phyloP scores from a whole-genome alignment of 2,888 invertebrate species.

The Tenodera sinensis region DNA sequence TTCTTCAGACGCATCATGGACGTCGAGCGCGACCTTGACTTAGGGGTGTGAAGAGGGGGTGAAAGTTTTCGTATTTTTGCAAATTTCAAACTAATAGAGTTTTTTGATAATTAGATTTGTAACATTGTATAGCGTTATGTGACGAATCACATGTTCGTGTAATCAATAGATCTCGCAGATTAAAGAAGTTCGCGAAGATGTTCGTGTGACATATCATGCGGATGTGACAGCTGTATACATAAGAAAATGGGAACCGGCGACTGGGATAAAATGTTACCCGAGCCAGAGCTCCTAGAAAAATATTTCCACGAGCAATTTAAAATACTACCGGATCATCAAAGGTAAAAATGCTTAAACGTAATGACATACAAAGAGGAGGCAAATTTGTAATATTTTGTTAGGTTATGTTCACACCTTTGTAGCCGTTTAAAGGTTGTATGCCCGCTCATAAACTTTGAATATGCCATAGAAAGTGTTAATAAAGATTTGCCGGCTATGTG shows the following conservation, averaged over 20 bases:
- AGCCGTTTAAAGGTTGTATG: neutral
- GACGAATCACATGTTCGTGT: neutral
- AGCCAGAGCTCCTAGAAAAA: slow-evolving; percentile 46
- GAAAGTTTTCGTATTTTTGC: neutral
- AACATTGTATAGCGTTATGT: neutral
- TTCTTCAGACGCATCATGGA: neutral
- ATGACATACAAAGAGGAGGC: neutral
- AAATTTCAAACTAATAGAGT: neutral
- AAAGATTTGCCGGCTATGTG: too few relatives aligned
- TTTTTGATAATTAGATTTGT: neutral
- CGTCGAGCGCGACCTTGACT: neutral
- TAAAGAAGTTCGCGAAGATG: neutral
- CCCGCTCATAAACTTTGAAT: neutral
- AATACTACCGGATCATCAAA: slow-evolving; percentile 46
- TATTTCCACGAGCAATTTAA: slow-evolving; percentile 49
- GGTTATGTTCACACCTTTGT: neutral
- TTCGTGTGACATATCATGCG: neutral
- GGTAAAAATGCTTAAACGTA: slow-evolving; percentile 38
- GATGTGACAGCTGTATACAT: neutral
- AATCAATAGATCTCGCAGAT: neutral
- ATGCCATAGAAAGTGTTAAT: too few relatives aligned
- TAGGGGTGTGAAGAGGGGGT: neutral
- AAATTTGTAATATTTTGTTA: neutral
- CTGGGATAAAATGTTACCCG: slow-evolving; percentile 42
- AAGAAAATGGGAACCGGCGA: slow-evolving; percentile 30